phyloP scores from a whole-genome alignment of 1,140 invertebrate genomes.

The Leptopilina clavipes region DNA sequence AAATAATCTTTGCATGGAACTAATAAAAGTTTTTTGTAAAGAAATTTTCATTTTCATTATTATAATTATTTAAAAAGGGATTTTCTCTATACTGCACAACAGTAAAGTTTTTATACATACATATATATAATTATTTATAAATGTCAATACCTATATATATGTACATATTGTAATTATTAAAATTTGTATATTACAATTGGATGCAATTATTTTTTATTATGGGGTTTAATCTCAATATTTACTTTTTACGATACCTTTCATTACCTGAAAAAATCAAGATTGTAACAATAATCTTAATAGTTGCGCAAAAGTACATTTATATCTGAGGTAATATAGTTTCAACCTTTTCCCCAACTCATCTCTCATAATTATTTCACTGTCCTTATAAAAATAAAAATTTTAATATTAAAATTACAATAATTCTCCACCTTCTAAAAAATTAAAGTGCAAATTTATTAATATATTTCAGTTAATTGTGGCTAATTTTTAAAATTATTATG shows the following conservation, averaged over 20 bases:
- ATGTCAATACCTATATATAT: conserved; percentile 27
- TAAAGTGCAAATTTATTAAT: background rate
- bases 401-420: background rate
- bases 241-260: background rate
- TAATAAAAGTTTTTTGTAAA: background rate
- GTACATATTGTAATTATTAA: conserved; percentile 27
- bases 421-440: background rate
- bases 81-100: background rate
- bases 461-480: too few relatives aligned
- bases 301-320: conserved; percentile 17
- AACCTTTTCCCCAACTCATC: conserved; percentile 17
- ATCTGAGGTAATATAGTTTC: conserved; percentile 13
- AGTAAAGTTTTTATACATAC: conserved; percentile 14
- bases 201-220: background rate
- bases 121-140: conserved; percentile 34
- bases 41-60: background rate
- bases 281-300: background rate
- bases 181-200: conserved; percentile 28
- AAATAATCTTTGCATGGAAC: background rate
- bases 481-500: background rate
- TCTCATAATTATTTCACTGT: background rate
- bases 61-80: background rate
- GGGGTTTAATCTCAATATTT: background rate
- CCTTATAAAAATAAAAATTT: background rate
- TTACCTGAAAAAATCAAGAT: background rate